Base-by-base conservation (phyloP, 2,113 vertebrate species). In the Oreochromis spilurus region DNA sequence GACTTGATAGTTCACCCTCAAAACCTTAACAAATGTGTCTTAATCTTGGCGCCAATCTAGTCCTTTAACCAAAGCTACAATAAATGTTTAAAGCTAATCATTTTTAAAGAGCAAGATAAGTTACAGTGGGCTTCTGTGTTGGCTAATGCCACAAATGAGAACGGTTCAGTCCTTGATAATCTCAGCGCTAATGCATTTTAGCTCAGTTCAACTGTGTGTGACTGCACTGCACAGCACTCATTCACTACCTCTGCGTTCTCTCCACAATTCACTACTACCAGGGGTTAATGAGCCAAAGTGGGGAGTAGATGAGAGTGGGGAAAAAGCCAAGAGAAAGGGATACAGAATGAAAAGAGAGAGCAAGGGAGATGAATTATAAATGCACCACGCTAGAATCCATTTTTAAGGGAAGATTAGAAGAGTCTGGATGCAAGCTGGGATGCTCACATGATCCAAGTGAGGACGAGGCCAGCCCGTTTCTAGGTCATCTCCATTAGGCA, bases 301-400 rank as follows among this genome's bases (percentile, higher is more conserved):
- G 87, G 60, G 81, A 90, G 85, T 50, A 80, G 91, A 88, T 82
- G 89, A 88, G 82, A 84, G 83, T 79, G 67, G 34, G 83, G 24
- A 57, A 84, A 88, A 93, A 77, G 89, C 83, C 11, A 29, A 21
- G 77, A 84, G 89, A 88, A 88, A 72, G 34, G 38, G 81, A 92
- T 86, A 88, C 84, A 48, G 57, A 60, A 70, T 67, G 81, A 85
- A 89, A 88, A 85, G 78, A 85, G 60, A 89, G 83, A 90, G 87
- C 26, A 65, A 81, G 58, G 85, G 82, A 89, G 88, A 92, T 95
- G 90, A 95, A 95, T 95, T 93, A 94, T 93, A 92, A 93, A 94
- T 94, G 89, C 70, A 77, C 57, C 90, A 89, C 40, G 70, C 80
- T 89, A 54, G 87, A 93, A 92, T 91, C 82, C 93, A 92, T 93